Evolutionary conservation across 2,888 invertebrate genomes (phyloP).

Genomic region (Eupsilia transversa): DNA sequence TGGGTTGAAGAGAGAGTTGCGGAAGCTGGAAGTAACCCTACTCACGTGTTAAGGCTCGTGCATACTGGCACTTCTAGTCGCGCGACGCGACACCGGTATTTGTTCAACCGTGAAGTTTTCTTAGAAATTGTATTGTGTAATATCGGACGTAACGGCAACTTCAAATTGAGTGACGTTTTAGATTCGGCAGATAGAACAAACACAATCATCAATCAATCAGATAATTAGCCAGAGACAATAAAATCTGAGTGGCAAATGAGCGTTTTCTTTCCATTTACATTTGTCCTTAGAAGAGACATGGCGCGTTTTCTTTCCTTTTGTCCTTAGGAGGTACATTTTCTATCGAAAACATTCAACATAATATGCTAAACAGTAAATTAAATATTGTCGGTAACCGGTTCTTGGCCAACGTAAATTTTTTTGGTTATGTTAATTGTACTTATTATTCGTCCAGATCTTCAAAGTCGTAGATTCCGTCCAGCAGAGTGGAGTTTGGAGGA

Average conservation of each 20-base stretch:
- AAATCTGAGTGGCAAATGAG: neutral
- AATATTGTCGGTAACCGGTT: neutral
- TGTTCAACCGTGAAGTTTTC: no score
- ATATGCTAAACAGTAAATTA: neutral
- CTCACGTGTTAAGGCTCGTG: no score
- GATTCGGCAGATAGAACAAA: neutral
- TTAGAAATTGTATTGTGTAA: no score
- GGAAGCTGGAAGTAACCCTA: no score
- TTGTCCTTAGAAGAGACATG: neutral
- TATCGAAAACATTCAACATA: neutral
- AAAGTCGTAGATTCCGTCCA: slow-evolving; percentile 75
- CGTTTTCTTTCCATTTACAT: neutral
- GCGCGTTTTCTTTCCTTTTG: neutral
- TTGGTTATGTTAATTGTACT: neutral
- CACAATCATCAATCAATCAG: neutral
- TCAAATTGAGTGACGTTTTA: neutral
- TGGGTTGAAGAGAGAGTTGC: no score
- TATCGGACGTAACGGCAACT: no score
- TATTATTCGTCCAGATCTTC: slow-evolving; percentile 63
- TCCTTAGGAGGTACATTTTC: neutral
- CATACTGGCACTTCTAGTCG: no score
- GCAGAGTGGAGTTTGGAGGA: slow-evolving; percentile 91
- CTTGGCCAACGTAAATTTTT: neutral
- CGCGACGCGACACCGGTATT: no score
- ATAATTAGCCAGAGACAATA: no score